These are phyloP conservation scores for Neocrepidodera transversa DNA, from an alignment of 2,888 invertebrate genomes.

Conservation along the genomic window DNA sequence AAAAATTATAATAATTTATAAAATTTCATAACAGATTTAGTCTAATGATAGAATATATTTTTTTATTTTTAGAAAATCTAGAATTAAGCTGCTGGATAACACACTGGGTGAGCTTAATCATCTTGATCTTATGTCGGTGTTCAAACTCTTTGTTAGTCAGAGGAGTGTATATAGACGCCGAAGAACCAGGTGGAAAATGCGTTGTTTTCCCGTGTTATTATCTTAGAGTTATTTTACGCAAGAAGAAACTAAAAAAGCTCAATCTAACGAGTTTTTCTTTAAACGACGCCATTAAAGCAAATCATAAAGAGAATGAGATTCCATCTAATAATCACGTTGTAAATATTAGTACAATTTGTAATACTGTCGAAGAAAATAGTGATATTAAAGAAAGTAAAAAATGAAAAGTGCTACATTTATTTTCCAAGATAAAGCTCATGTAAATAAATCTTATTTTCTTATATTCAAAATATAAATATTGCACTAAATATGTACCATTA, in stretches of 20 bases:
- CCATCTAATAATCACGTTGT: conserved; percentile 47
- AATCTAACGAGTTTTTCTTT: conserved; percentile 16
- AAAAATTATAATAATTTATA: too few relatives aligned
- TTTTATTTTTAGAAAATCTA: conserved; percentile 67
- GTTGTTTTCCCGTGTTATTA: conserved; percentile 86
- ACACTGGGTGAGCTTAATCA: conserved; percentile 74
- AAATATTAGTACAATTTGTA: conserved; percentile 35
- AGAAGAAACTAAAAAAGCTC: conserved; percentile 69
- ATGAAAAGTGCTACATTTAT: too few relatives aligned
- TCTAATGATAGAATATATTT: too few relatives aligned
- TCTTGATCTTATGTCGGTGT: conserved; percentile 82
- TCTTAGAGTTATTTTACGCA: conserved; percentile 77
- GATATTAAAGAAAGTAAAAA: conserved; percentile 23
- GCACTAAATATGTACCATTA: too few relatives aligned
- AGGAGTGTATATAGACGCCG: conserved; percentile 88
- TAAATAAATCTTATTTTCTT: too few relatives aligned
- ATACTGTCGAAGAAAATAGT: conserved; percentile 34
- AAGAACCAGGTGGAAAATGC: conserved; percentile 82
- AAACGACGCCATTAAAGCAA: conserved; percentile 11
- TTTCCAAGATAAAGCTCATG: too few relatives aligned
- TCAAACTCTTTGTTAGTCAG: conserved; percentile 86
- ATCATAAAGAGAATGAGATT: conserved; percentile 34
- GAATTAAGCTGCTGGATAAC: conserved; percentile 83
- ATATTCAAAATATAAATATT: too few relatives aligned
- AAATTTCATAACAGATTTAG: too few relatives aligned